Evolutionary conservation across 35 echinoderm and acorn worm species (phyloP).

Genomic region (Nesometra sesokonis): DNA sequence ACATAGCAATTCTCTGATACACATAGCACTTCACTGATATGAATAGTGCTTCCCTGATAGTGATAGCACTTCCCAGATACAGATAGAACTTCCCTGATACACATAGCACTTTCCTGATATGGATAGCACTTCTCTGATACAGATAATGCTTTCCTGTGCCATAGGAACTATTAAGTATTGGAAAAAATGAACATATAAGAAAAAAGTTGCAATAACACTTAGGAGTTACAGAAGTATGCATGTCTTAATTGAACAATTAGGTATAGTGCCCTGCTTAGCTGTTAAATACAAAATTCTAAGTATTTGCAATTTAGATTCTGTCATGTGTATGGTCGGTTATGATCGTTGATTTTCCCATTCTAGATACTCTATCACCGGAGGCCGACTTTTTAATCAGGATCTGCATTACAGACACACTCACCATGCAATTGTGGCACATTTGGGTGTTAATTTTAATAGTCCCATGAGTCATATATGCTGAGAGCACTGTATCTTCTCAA

Average conservation of each 20-base stretch:
- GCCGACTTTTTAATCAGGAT: background rate
- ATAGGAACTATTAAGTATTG: no score
- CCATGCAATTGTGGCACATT: background rate
- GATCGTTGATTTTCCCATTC: background rate
- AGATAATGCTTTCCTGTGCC: no score
- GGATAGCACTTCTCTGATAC: no score
- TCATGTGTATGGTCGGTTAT: background rate
- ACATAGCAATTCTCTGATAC: no score
- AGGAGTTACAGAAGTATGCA: background rate
- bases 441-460: background rate
- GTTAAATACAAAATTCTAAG: background rate
- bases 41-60: no score
- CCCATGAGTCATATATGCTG: background rate
- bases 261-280: background rate
- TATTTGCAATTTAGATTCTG: background rate
- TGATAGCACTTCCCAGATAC: no score
- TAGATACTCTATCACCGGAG: background rate
- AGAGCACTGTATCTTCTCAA: background rate
- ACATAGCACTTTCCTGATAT: no score
- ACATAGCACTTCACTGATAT: no score
- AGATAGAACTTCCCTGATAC: no score
- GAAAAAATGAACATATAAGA: background rate
- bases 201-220: background rate
- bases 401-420: background rate
- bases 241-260: background rate